Conservation (phyloP, 1,140 invertebrate species). For the Micrasema longulum region DNA sequence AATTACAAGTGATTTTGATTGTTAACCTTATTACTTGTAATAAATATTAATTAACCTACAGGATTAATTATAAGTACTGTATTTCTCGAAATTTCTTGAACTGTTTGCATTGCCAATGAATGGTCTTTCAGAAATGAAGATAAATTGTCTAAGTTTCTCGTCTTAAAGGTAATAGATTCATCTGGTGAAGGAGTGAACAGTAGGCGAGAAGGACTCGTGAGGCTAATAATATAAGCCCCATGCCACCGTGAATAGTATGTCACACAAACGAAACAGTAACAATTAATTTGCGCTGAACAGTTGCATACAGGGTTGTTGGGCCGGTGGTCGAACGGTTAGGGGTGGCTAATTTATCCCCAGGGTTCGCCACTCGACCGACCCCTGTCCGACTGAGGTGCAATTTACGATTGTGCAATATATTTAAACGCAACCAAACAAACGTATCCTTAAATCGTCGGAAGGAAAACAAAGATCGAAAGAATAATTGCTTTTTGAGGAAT, state of each 20-base stretch:
- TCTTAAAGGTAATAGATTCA: too few species aligned
- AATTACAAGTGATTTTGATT: too few species aligned
- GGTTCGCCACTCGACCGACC: neutral
- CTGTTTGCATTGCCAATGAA: too few species aligned
- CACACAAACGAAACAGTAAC: conserved; percentile 44
- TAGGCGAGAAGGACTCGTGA: conserved; percentile 8
- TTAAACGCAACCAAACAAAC: conserved; percentile 34
- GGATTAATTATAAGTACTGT: too few species aligned
- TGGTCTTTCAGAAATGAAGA: too few species aligned
- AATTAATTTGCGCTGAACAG: conserved; percentile 51
- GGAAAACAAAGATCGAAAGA: conserved; percentile 21
- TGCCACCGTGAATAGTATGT: conserved; percentile 26
- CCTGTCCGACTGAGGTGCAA: conserved; percentile 22
- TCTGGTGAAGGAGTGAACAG: too few species aligned
- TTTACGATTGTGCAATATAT: conserved; percentile 39
- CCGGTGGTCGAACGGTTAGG: conserved; percentile 7
- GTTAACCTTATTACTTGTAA: too few species aligned
- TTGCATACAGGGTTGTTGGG: conserved; percentile 29
- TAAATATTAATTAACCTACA: too few species aligned
- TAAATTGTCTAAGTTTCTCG: too few species aligned
- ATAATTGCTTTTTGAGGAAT: conserved; percentile 17
- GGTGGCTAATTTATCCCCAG: conserved; percentile 41
- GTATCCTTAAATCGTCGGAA: conserved; percentile 18
- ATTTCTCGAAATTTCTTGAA: too few species aligned
- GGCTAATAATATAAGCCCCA: conserved; percentile 7